A percentile compares a stretch with the other conserved stretches of the same genome.
These are phyloP conservation scores for Umimayanthus kanabou DNA, from an alignment of 92 coral and sea anemone genomes.

Conservation along the genomic window DNA sequence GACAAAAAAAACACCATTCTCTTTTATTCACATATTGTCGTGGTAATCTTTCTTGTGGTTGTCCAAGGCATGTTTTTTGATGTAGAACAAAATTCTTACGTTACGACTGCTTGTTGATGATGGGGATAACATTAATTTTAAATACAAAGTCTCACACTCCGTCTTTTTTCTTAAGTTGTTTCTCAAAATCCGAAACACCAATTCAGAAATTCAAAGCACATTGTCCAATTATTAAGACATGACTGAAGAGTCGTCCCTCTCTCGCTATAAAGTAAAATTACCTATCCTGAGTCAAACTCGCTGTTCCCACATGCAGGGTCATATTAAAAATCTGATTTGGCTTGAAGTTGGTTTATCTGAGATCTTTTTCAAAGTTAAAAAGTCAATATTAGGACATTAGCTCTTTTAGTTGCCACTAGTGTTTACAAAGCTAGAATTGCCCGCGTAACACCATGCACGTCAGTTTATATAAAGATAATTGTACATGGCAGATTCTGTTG, in stretches of 20 bases:
- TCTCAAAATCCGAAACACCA: background rate
- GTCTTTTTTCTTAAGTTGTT: background rate
- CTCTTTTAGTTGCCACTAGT: background rate
- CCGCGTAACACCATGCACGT: background rate
- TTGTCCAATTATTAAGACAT: background rate
- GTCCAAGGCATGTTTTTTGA: background rate
- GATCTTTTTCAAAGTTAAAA: background rate
- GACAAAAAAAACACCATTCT: background rate
- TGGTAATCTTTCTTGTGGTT: background rate
- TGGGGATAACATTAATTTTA: background rate
- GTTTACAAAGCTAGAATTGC: background rate
- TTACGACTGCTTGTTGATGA: background rate
- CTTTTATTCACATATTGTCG: background rate
- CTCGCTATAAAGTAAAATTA: background rate
- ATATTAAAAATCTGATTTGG: background rate
- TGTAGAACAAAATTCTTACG: background rate
- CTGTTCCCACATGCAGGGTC: background rate
- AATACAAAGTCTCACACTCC: background rate
- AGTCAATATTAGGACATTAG: background rate
- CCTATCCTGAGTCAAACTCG: background rate
- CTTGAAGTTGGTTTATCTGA: background rate
- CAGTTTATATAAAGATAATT: background rate
- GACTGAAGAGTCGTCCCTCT: background rate
- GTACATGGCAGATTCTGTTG: background rate
- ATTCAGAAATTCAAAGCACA: background rate